Base-by-base conservation (phyloP, 2,888 invertebrate genomes). In the Unio pictorum region DNA sequence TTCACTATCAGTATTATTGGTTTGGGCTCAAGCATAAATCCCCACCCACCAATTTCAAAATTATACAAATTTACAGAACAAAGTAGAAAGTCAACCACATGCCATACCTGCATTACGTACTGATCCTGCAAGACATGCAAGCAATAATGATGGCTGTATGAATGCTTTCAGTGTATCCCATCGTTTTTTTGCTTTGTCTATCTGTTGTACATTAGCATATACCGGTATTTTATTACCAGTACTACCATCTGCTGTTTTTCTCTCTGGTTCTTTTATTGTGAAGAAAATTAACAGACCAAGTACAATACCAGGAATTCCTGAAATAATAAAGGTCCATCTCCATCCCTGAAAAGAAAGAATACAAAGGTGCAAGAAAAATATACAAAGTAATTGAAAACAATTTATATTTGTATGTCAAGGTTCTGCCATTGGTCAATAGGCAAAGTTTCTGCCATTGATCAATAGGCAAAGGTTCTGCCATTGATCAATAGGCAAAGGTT, bases 251-350 rank as follows among this genome's bases (percentile, higher is more conserved):
- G 66, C 66, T 64, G 67, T 61, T 77, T 75, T 73, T 30, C 85
- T 76, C 55, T 81, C 76, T n/a, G 90, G 90, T 73, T 91, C 90
- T 64, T 82, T 86, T 15, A 91, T 84, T 1, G 89, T 86, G 8
- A 88, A 11, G 6, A 90, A 71, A 34, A 90, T 86, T 20, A 90
- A 60, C 1, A 88, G 55, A 3, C 88, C 89, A 1, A 90, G 69
- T 6, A 87, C 70, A 2, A 90, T 72, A 8, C 90, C 91, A n/a
- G 90, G 89, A 11, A 90, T 83, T 6, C 89, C 91, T 30, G 89
- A 85, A 17, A 91, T 79, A 69, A 86, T 86, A 72, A 88, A 91
- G 0, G 89, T 84, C 90, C 90, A 90, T 64, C 90, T 76, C 91
- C 91, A 91, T 2, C 90, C 89, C 90, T 90, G 82, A 28, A 79